Base-by-base conservation (phyloP, 1,140 invertebrate species). In the Drosophila nasuta region DNA sequence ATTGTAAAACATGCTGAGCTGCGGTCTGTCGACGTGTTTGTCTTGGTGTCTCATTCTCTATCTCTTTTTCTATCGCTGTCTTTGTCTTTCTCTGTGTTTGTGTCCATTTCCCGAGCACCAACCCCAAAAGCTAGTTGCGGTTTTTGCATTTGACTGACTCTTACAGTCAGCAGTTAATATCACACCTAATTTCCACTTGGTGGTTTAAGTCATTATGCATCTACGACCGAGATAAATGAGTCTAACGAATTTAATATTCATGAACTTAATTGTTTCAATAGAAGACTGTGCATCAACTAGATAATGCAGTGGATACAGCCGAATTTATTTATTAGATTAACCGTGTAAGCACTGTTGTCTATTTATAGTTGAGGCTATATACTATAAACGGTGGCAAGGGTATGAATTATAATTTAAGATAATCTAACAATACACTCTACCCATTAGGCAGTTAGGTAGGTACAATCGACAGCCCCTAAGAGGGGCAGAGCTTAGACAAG, bases 1-100 rank as follows among this genome's bases (percentile, higher is more conserved):
- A 77, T 67, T 77, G 75, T 72, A 73, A 73, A 77, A 77, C 75
- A 77, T 77, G 64, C 52, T 52, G 64, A 65, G 35, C 58, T 77
- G 75, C 75, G 75, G 75, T 73, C 56, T 73, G 56, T 46, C 49
- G 48, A 41, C 60, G 51, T 38, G 41, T 57, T 52, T 45, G 6
- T 33, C 11, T 45, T 38, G 7, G 7, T 68, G 10, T 60, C 48
- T 56, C 45, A 7, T 6, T 13, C 17, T 20, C 46, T 43, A 10
- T 41, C 8, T 13, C 17, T 33, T 35, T 43, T 41, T 41, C 8
- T 10, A 38, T 3, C 35, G 35, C 35, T 38, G n/a, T 60, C 48
- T 25, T 11, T 35, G n/a, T 15, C 65, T 59, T 3, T 15, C 15
- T 13, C 54, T 45, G 10, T 54, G 8, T 30, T 10, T 2, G 15